These are phyloP conservation scores for Tetragonula carbonaria DNA, from an alignment of 2,888 invertebrate species.

Conservation along the genomic window DNA sequence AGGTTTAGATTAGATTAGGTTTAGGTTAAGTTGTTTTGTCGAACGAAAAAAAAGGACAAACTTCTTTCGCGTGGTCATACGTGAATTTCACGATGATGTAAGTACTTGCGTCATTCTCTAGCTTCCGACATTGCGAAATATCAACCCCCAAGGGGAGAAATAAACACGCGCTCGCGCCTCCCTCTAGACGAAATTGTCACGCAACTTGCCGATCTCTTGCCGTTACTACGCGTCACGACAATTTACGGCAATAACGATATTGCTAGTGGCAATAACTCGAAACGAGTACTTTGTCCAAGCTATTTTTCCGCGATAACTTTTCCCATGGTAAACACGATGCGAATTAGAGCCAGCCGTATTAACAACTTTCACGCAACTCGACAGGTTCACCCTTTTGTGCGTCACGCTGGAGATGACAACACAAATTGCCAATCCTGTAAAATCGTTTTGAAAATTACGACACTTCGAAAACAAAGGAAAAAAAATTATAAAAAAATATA, in stretches of 20 bases:
- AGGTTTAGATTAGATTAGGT: too few relatives aligned
- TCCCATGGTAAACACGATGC: too few relatives aligned
- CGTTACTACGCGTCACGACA: slow-evolving; percentile 29
- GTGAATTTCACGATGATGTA: background rate
- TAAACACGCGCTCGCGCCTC: background rate
- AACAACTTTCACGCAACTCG: too few relatives aligned
- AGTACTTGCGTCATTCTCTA: slow-evolving; percentile 10
- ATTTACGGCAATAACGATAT: slow-evolving; percentile 4
- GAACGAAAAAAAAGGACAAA: too few relatives aligned
- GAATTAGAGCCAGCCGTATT: background rate
- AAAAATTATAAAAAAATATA: too few relatives aligned
- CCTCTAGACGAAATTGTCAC: slow-evolving; percentile 12
- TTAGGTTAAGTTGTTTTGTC: too few relatives aligned
- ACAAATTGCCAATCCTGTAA: too few relatives aligned
- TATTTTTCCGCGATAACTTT: slow-evolving; percentile 9
- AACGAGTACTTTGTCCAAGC: slow-evolving; percentile 2
- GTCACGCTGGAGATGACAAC: too few relatives aligned
- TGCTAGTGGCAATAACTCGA: background rate
- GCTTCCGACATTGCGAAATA: slow-evolving; percentile 6
- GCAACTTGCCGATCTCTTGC: slow-evolving; percentile 13
- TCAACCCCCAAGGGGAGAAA: slow-evolving; percentile 8
- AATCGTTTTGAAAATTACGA: too few relatives aligned
- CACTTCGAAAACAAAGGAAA: too few relatives aligned
- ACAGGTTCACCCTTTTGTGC: too few relatives aligned
- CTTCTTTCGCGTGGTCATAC: background rate